Evolutionary conservation across 2,113 vertebrate genomes (phyloP).

Genomic region (Ascaphus truei): DNA sequence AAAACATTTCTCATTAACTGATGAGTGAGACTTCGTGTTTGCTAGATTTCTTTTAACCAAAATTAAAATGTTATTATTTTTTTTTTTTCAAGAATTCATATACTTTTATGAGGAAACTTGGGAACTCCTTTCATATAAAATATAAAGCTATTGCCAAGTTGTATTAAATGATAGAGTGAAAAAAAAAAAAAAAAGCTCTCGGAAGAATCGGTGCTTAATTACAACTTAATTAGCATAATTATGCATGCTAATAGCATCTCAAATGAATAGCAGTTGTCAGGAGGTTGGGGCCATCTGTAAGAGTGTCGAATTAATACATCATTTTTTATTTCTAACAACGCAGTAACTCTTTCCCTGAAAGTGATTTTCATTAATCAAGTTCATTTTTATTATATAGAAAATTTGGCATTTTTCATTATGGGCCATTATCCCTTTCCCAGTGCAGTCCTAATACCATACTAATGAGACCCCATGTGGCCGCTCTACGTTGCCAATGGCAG

Average conservation of each 20-base stretch:
- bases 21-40: too few species aligned
- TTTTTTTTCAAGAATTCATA: background rate
- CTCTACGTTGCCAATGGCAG: constrained; percentile 73
- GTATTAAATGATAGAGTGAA: constrained; percentile 93
- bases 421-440: constrained; percentile 88
- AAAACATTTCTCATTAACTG: background rate
- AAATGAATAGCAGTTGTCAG: constrained; percentile 99
- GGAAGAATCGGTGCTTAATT: constrained; percentile 99
- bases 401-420: constrained; percentile 97
- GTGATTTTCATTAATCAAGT: constrained; percentile 99
- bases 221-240: constrained; percentile 99
- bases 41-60: too few species aligned
- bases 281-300: constrained; percentile 99
- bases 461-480: constrained; percentile 92
- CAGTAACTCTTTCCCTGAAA: constrained; percentile 95
- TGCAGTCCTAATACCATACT: constrained; percentile 87
- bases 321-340: constrained; percentile 98
- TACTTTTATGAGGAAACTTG: constrained; percentile 60
- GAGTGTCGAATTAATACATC: constrained; percentile 98
- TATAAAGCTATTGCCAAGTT: constrained; percentile 86
- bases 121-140: constrained; percentile 67
- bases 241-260: constrained; percentile 99
- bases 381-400: constrained; percentile 95
- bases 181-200: constrained; percentile 97
- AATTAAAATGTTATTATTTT: too few species aligned